Evolutionary conservation across 2,888 invertebrate species (phyloP).

Genomic region (Diarsia brunnea): DNA sequence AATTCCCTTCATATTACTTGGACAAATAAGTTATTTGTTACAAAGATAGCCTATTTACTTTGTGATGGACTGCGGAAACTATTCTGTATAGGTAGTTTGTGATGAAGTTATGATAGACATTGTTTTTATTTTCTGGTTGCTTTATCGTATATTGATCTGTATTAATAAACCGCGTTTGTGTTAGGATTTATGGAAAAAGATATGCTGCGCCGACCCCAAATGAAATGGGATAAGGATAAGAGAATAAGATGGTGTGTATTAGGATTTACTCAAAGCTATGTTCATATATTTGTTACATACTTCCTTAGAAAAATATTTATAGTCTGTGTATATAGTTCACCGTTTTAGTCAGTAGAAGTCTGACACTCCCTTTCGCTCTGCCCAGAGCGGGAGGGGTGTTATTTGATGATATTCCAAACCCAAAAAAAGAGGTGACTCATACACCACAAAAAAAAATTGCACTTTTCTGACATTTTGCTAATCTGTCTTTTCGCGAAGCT

Average conservation of each 20-base stretch:
- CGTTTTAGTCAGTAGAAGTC: too few relatives aligned
- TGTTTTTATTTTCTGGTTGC: not conserved
- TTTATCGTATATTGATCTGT: not conserved
- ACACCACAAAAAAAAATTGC: too few relatives aligned
- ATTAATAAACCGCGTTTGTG: not conserved
- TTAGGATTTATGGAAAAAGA: not conserved
- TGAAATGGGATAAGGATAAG: too few relatives aligned
- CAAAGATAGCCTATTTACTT: conserved; percentile 61
- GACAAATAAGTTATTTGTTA: conserved; percentile 51
- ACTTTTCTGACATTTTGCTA: too few relatives aligned
- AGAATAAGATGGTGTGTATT: too few relatives aligned
- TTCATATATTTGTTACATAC: not conserved
- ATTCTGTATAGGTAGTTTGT: not conserved
- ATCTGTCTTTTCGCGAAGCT: too few relatives aligned
- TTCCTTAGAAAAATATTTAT: not conserved
- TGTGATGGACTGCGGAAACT: conserved; percentile 17
- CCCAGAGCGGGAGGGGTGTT: too few relatives aligned
- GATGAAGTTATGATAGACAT: conserved; percentile 10
- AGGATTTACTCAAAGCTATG: not conserved
- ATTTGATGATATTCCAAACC: too few relatives aligned
- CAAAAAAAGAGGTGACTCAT: too few relatives aligned
- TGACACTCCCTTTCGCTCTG: too few relatives aligned
- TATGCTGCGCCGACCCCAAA: too few relatives aligned
- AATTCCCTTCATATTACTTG: conserved; percentile 17
- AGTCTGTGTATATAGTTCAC: not conserved